A percentile compares a stretch with the other conserved stretches of the same genome.
These are phyloP conservation scores for Phanerotoma sp. DNA, from an alignment of 2,888 invertebrate species.

Conservation along the genomic window DNA sequence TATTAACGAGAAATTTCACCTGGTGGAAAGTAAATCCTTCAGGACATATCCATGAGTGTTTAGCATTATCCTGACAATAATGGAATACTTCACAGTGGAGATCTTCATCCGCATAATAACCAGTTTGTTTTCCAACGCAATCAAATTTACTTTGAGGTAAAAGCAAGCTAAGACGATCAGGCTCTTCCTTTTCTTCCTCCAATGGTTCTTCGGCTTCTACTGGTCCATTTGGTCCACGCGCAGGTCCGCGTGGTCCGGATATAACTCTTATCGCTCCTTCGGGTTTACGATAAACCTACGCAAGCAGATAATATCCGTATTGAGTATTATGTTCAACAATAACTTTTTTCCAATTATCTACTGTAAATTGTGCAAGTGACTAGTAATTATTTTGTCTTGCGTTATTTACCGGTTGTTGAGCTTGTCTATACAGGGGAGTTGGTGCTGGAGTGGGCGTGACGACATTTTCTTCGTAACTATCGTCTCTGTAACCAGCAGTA, in stretches of 20 bases:
- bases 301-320: conserved; percentile 1
- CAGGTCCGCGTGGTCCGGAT: conserved; percentile 36
- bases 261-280: conserved; percentile 34
- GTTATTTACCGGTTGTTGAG: conserved; percentile 39
- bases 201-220: conserved; percentile 60
- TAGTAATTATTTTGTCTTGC: conserved; percentile 10
- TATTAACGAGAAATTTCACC: conserved; percentile 59
- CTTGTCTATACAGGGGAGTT: conserved; percentile 45
- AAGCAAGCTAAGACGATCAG: conserved; percentile 77
- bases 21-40: conserved; percentile 88
- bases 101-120: conserved; percentile 89
- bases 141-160: conserved; percentile 83
- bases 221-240: conserved; percentile 34
- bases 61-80: conserved; percentile 86
- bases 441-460: conserved; percentile 55
- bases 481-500: conserved; percentile 51
- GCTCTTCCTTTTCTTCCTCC: conserved; percentile 79
- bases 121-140: conserved; percentile 78
- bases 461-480: conserved; percentile 55
- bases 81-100: conserved; percentile 91
- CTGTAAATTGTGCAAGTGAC: neutral
- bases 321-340: neutral
- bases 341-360: neutral
- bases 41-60: conserved; percentile 92
- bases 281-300: conserved; percentile 41